phyloP scores from a whole-genome alignment of 1,140 invertebrate genomes.

The Drosophila murphyi region DNA sequence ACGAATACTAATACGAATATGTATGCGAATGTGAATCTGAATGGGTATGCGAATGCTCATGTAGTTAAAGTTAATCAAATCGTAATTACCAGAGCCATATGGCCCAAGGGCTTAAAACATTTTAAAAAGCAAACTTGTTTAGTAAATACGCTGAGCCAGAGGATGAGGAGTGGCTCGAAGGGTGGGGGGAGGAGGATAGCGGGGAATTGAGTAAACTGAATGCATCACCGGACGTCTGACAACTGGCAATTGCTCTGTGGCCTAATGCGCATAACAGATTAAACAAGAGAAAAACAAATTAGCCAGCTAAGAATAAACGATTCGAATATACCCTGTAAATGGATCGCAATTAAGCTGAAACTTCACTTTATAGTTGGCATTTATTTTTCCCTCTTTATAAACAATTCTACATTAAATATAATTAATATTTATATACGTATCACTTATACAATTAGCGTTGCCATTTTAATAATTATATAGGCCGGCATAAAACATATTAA shows the following conservation, averaged over 20 bases:
- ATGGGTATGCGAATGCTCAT: conserved; percentile 75
- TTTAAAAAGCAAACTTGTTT: conserved; percentile 84
- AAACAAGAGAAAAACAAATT: conserved; percentile 25
- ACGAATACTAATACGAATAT: conserved; percentile 6
- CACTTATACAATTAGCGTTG: too few relatives aligned
- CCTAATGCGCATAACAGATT: conserved; percentile 50
- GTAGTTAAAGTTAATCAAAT: conserved; percentile 85
- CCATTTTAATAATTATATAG: too few relatives aligned
- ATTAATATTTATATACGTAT: too few relatives aligned
- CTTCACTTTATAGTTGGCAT: not conserved
- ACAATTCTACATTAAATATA: too few relatives aligned
- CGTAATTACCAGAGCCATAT: conserved; percentile 83
- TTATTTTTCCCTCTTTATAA: too few relatives aligned
- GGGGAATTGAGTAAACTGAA: conserved; percentile 5
- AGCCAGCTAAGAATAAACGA: conserved; percentile 37
- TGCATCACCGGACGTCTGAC: conserved; percentile 25
- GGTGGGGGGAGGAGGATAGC: not conserved
- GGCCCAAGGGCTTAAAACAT: conserved; percentile 68
- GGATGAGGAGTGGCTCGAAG: too few relatives aligned
- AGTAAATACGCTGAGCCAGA: conserved; percentile 41
- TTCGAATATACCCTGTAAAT: not conserved
- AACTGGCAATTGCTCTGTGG: conserved; percentile 35
- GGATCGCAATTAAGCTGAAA: not conserved
- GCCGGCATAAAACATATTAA: too few relatives aligned
- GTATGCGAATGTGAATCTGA: conserved; percentile 27